These are phyloP conservation scores for Microcaecilia unicolor DNA, from an alignment of 2,797 vertebrate species.

Conservation along the genomic window DNA sequence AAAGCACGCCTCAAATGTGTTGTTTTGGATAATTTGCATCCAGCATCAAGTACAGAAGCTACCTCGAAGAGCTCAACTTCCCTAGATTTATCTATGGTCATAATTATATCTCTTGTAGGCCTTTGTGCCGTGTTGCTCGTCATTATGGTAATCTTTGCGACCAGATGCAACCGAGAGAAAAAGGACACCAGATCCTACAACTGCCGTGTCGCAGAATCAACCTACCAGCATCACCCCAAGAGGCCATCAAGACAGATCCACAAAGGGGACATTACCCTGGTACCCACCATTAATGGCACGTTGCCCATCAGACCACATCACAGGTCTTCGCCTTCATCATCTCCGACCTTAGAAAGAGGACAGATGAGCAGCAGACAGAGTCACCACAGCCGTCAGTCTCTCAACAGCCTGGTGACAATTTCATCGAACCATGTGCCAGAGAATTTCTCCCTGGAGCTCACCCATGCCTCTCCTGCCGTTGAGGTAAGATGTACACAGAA, in stretches of 20 bases:
- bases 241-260: constrained; percentile 91
- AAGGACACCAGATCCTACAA: constrained; percentile 92
- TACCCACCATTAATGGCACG: constrained; percentile 85
- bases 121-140: constrained; percentile 82
- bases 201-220: constrained; percentile 86
- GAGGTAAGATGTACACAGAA: constrained; percentile 69
- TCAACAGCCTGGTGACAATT: constrained; percentile 94
- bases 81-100: constrained; percentile 83
- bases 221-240: constrained; percentile 93
- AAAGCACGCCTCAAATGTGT: constrained; percentile 70
- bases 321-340: constrained; percentile 76
- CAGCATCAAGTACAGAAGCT: constrained; percentile 62
- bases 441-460: constrained; percentile 86
- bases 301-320: constrained; percentile 84
- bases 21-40: constrained; percentile 66
- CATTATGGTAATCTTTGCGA: constrained; percentile 91
- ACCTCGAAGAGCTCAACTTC: constrained; percentile 58
- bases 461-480: constrained; percentile 86
- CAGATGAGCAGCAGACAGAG: constrained; percentile 84
- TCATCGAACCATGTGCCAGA: constrained; percentile 90
- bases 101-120: constrained; percentile 86
- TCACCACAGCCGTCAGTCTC: constrained; percentile 90
- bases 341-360: constrained; percentile 78
- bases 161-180: constrained; percentile 83
- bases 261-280: constrained; percentile 91